A percentile compares a stretch with the other conserved stretches of the same genome.
These are phyloP conservation scores for Pangasius djambal DNA, from an alignment of 2,797 vertebrate genomes.

Conservation along the genomic window DNA sequence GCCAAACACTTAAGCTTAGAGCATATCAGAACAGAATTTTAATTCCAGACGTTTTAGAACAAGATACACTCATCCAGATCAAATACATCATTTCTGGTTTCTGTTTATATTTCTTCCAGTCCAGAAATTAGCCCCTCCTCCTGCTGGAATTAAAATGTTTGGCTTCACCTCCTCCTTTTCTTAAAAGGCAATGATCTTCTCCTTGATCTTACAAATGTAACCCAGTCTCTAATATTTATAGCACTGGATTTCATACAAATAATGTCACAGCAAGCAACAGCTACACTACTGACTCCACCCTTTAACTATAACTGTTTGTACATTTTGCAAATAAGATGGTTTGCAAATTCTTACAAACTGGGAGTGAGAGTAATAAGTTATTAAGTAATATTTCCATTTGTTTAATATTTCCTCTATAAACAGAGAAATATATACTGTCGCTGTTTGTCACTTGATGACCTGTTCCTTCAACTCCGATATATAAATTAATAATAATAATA, in stretches of 20 bases:
- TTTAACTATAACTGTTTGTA: background rate
- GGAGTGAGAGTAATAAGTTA: background rate
- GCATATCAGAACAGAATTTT: constrained; percentile 8
- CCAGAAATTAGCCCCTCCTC: background rate
- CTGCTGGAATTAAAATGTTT: background rate
- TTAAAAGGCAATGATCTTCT: background rate
- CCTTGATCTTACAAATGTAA: background rate
- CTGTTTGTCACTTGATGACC: background rate
- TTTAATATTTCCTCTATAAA: background rate
- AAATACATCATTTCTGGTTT: background rate
- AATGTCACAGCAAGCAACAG: background rate
- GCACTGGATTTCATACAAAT: background rate
- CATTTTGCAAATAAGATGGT: background rate
- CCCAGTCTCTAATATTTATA: background rate
- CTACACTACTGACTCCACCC: background rate
- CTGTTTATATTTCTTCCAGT: background rate
- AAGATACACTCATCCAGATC: background rate
- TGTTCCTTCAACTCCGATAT: background rate
- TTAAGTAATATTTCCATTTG: too few species aligned
- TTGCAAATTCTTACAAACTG: background rate
- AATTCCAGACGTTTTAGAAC: constrained; percentile 19
- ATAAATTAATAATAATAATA: background rate
- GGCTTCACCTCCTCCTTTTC: background rate
- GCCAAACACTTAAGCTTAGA: constrained; percentile 1
- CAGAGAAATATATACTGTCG: background rate